Percentiles rank a stretch among this genome's conserved stretches.
These are phyloP conservation scores for Ctenodactylus gundi DNA, from an alignment of 2,113 vertebrate species.

Conservation along the genomic window DNA sequence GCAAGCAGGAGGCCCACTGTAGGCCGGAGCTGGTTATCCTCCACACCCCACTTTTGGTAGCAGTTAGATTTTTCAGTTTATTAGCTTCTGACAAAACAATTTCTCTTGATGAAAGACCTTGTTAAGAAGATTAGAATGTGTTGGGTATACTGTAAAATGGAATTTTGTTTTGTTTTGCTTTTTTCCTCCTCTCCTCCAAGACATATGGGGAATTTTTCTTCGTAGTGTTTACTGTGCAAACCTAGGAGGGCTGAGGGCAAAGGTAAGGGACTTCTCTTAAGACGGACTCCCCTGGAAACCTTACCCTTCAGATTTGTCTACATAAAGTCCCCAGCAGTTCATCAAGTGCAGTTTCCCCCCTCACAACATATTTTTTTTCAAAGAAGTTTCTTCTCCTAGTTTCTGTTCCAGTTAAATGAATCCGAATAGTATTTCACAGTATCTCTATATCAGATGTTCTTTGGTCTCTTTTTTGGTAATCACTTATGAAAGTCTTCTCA, in stretches of 20 bases:
- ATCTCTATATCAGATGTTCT: neutral
- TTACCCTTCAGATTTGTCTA: neutral
- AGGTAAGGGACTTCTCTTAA: neutral
- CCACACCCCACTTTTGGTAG: neutral
- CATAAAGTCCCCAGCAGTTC: neutral
- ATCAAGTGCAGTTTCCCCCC: neutral
- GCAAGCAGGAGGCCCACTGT: neutral
- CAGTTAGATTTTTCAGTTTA: neutral
- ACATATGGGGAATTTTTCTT: neutral
- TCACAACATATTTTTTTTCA: no score
- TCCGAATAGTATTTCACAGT: accelerated
- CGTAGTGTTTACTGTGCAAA: neutral
- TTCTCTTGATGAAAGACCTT: neutral
- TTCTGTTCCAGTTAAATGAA: neutral
- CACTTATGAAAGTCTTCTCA: neutral
- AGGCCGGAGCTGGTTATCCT: neutral
- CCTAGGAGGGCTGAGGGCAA: neutral
- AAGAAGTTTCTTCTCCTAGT: neutral
- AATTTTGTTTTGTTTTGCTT: no score
- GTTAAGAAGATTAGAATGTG: neutral
- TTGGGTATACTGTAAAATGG: neutral
- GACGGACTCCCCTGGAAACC: neutral
- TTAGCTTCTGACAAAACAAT: neutral
- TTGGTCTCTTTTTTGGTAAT: neutral
- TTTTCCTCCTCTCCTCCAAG: neutral